Evolutionary conservation across 1,140 invertebrate genomes (phyloP).

Genomic region (Bombus waltoni): DNA sequence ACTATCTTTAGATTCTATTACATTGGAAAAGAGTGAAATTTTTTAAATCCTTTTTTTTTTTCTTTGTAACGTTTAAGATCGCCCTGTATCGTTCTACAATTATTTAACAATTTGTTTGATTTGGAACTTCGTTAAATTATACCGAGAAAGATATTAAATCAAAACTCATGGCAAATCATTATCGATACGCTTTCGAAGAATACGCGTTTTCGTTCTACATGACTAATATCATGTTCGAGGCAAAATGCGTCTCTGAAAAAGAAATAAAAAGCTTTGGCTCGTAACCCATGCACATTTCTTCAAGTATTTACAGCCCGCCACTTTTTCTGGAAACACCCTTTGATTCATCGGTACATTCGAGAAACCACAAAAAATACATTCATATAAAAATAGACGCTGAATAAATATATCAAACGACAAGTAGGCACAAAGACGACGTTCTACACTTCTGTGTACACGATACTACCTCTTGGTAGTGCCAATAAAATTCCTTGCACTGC

Average conservation of each 20-base stretch:
- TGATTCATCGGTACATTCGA: not conserved
- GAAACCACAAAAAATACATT: not conserved
- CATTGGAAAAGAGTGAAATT: no score
- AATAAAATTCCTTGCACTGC: not conserved
- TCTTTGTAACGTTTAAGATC: no score
- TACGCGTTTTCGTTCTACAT: no score
- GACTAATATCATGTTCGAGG: not conserved
- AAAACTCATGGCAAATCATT: no score
- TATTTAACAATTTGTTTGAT: no score
- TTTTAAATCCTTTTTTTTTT: no score
- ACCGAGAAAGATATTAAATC: no score
- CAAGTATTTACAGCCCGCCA: not conserved
- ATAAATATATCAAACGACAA: not conserved
- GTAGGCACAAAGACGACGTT: not conserved
- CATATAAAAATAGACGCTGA: not conserved
- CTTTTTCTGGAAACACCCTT: slow-evolving; percentile 22
- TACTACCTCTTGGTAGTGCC: slow-evolving; percentile 44
- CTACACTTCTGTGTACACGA: slow-evolving; percentile 32
- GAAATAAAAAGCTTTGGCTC: not conserved
- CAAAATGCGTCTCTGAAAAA: not conserved
- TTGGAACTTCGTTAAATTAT: no score
- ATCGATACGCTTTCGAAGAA: no score
- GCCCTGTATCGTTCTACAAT: no score
- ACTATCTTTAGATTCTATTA: no score
- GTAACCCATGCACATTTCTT: not conserved